Base-by-base conservation (phyloP, 2,113 vertebrate genomes). In the Colius striatus region DNA sequence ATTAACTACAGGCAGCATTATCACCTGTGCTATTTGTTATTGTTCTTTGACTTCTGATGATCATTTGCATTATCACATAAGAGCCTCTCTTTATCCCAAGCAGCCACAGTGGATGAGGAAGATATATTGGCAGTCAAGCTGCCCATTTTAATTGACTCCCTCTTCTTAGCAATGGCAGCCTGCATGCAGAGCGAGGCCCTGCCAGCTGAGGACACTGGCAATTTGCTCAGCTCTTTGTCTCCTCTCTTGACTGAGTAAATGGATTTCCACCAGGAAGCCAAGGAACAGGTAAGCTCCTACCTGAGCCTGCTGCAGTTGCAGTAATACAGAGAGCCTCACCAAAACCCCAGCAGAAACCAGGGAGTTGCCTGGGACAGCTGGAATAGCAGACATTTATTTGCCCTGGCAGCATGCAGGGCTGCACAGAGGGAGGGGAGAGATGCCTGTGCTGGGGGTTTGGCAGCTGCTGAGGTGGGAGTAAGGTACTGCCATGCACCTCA, bases 21-120 rank as follows among this genome's bases (percentile, higher is more conserved):
- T 63, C 38, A 88, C 72, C 51, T 68, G 58, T 50, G 30, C 36
- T 87, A 70, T 95, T 95, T 94, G 83, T 88, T 79, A 82, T 3
- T 53, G n/a, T 72, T 96, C 76, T 91, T 93, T 79, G 78, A 87
- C 26, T 87, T 87, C 54, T 2, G 38, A 47, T 38, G 62, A 53
- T 73, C 61, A 94, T 93, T 91, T 79, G 43, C 70, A 68, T 78
- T 87, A 66, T 50, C 6, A 3, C 62, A 68, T 72, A 84, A 87
- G 16, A 61, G 45, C 45, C 34, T 79, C 54, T 83, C 74, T 76
- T 71, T 90, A 2, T 78, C 90, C 55, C 43, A 51, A 78, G 77
- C 66, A 75, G 83, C 55, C 18, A 6, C 70, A n/a, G 18, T 50
- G 53, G 38, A 78, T 67, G 1, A 8, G 47, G 79, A 93, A 93